Base-by-base conservation (phyloP, 2,888 invertebrate species). In the Eurytoma californica region DNA sequence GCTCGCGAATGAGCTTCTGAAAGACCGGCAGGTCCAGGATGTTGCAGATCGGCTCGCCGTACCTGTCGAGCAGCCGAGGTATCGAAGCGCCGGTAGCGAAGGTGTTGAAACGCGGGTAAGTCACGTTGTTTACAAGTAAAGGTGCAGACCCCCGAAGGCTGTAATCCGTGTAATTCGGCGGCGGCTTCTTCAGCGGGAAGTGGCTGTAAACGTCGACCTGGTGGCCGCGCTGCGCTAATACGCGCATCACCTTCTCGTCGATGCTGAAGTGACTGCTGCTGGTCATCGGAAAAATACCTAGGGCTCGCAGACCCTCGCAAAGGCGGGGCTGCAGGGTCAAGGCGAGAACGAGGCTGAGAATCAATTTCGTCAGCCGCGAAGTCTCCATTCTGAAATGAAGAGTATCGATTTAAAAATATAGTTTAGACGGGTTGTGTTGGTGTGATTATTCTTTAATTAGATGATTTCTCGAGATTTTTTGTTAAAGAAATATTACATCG, bases 231-330 rank as follows among this genome's bases (percentile, higher is more conserved):
- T 85, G 83, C 0, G 92, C 88, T 0, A 93, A 87, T n/a, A 89
- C 91, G 58, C 88, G 88, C 72, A 92, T 88, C 53, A 92, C 75
- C 0, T 89, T 85, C 57, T 89, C 90, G 55, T 88, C 88, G 89
- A 92, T 91, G 78, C 91, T 87, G 72, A 89, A 91, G 78, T 93
- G 92, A 68, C 92, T 92, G 75, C 88, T 91, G 0, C 91, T 91
- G 7, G 91, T 90, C 77, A 92, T 86, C 0, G 91, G 90, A 72
- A 91, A 92, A 0, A 92, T 47, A 0, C 91, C 92, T 16, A 92
- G 86, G 80, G 28, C 24, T 0, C 60, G 60, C 60, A 60, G 4
- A 14, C 24, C 13, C 39, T 7, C 39, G 39, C 39, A 9, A 7
- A 1, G 0, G 9, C 9, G 39, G 9, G 1, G 1, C 7, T 9